These are phyloP conservation scores for Oreortyx pictus DNA, from an alignment of 2,797 vertebrate species.

Conservation along the genomic window DNA sequence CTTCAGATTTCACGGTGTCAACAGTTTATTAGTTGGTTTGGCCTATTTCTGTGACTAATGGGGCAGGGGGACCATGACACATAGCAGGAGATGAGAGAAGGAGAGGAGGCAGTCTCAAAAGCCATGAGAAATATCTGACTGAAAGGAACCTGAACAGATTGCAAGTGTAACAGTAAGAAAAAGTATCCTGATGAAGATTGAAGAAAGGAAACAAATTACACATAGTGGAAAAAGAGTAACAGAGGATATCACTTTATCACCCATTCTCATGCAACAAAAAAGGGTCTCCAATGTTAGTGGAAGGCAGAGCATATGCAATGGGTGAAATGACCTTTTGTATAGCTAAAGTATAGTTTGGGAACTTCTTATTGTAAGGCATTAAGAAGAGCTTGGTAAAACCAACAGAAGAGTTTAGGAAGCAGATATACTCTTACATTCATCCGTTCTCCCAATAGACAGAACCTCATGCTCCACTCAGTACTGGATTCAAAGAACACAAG, in stretches of 20 bases:
- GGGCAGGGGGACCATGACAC: too few species aligned
- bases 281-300: background rate
- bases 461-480: background rate
- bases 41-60: too few species aligned
- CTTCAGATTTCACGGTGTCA: background rate
- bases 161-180: background rate
- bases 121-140: background rate
- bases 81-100: background rate
- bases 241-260: background rate
- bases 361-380: background rate
- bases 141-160: background rate
- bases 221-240: background rate
- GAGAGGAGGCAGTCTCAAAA: accelerated
- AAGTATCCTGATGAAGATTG: background rate
- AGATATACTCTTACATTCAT: background rate
- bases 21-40: too few species aligned
- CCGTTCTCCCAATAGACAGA: background rate
- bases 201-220: background rate
- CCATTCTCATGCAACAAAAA: background rate
- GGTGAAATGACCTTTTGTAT: background rate
- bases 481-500: background rate
- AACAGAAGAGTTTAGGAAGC: background rate
- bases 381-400: background rate
- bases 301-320: accelerated
- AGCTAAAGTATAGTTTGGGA: background rate